phyloP scores from a whole-genome alignment of 2,113 vertebrate genomes.

The Egretta garzetta region DNA sequence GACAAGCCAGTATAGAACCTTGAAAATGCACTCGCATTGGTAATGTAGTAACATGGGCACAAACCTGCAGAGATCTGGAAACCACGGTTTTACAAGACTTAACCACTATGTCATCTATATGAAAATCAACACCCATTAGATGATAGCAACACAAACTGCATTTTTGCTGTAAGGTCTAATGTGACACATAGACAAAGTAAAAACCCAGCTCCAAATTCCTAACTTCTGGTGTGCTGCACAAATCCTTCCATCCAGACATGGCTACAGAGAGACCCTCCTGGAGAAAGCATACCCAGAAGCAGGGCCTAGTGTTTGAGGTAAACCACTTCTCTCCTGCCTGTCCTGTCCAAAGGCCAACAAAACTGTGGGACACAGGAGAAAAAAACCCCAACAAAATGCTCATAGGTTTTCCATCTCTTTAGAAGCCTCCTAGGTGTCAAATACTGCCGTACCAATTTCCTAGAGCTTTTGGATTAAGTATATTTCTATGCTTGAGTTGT shows the following conservation, averaged over 20 bases:
- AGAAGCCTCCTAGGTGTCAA: not conserved
- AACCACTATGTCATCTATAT: not conserved
- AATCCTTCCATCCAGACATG: conserved; percentile 73
- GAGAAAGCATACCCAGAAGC: conserved; percentile 75
- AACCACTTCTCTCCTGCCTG: not conserved
- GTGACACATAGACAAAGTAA: not conserved
- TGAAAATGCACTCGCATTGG: not conserved
- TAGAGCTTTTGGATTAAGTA: not conserved
- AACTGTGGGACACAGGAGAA: not conserved
- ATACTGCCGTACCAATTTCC: not conserved
- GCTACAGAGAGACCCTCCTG: conserved; percentile 77
- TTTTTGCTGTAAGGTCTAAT: not conserved
- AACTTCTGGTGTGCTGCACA: not conserved
- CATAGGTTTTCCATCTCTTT: not conserved
- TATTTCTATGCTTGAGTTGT: not conserved
- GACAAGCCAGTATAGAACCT: not conserved
- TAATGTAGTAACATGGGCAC: not conserved
- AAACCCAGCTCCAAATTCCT: not conserved
- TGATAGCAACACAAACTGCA: not conserved
- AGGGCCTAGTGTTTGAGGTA: conserved; percentile 83
- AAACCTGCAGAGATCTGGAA: not conserved
- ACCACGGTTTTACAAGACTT: not conserved
- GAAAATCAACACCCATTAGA: not conserved
- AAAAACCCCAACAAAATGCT: not conserved
- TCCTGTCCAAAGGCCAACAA: not conserved